A percentile compares a stretch with the other conserved stretches of the same genome.
phyloP scores from a whole-genome alignment of 2,888 invertebrate genomes.

The Geotrupes spiniger region DNA sequence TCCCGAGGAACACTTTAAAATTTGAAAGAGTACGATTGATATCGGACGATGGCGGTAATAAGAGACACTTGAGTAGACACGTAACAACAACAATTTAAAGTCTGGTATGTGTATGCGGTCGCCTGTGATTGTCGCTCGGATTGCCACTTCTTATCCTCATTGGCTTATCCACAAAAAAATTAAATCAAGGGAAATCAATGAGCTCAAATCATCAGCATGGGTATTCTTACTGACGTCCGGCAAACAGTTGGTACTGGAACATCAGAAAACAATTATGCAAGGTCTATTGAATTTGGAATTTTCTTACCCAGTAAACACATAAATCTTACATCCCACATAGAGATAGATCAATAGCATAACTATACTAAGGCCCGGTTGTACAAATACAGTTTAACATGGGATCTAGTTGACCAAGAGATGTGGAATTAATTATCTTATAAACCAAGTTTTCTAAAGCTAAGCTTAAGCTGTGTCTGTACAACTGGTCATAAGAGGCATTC shows the following conservation, averaged over 20 bases:
- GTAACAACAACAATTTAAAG: conserved; percentile 34
- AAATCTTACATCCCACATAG: neutral
- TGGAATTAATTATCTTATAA: too few relatives aligned
- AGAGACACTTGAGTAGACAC: conserved; percentile 41
- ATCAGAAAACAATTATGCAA: conserved; percentile 46
- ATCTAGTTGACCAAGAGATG: too few relatives aligned
- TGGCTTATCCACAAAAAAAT: conserved; percentile 27
- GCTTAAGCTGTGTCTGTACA: too few relatives aligned
- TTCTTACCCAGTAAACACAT: too few relatives aligned
- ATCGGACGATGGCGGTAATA: conserved; percentile 33
- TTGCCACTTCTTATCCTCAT: conserved; percentile 44
- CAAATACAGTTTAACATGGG: too few relatives aligned
- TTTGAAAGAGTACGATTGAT: neutral
- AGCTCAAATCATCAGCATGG: conserved; percentile 39
- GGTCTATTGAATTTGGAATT: conserved; percentile 31
- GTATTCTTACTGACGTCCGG: conserved; percentile 50
- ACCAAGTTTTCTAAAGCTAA: too few relatives aligned
- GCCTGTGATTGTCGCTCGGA: conserved; percentile 47
- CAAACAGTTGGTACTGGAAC: conserved; percentile 52
- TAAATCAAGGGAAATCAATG: conserved; percentile 29
- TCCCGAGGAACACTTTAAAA: conserved; percentile 16
- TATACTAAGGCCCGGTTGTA: too few relatives aligned
- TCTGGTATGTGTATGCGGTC: conserved; percentile 38
- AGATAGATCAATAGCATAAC: neutral
- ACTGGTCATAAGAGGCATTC: too few relatives aligned